Base-by-base conservation (phyloP, 35 echinoderm and acorn worm genomes). In the Ophioderma brevispina region DNA sequence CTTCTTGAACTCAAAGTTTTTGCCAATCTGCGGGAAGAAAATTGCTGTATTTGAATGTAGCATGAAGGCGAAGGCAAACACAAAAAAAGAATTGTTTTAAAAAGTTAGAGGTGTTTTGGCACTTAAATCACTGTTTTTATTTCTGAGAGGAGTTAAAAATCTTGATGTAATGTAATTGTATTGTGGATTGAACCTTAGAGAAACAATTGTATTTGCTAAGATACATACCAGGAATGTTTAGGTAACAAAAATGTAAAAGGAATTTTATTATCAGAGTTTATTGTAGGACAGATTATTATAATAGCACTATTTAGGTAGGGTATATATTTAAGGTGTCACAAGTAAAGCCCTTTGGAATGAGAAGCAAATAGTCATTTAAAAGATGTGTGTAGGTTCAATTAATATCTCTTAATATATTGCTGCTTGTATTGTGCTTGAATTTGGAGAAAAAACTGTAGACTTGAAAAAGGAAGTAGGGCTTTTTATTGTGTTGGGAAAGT, bases 311-410 rank as follows among this genome's bases (percentile, higher is more conserved):
- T 13, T 13, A 70, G 59, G 59, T 30, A 70, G 2, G 59, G 59
- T 70, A 70, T 70, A 70, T 70, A 70, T 70, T 70, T 70, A 70
- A 70, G 59, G 59, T 25, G 15, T 70, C 59, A 70, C 59, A 70
- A 30, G 28, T 70, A 25, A 1, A 30, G 15, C n/a, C 59, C 28
- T 70, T 30, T 25, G 59, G 3, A 70, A 70, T 18, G 59, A 70
- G 15, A 25, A 70, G 59, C 59, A 25, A 70, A 25, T 70, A 70
- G 15, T 70, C n/a, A 30, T 70, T 15, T 18, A 70, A 18, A 70
- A 70, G n/a, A 70, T 70, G 59, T 70, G 59, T 70, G 59, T 70
- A 70, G 59, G 28, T 70, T 70, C 28, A 70, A 18, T 70, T 70
- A 18, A 70, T 30, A 18, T 70, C 28, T 70, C 59, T 25, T 70